Percentiles rank a stretch among this genome's conserved stretches.
phyloP scores from a whole-genome alignment of 2,113 vertebrate species.

The Gavialis gangeticus region DNA sequence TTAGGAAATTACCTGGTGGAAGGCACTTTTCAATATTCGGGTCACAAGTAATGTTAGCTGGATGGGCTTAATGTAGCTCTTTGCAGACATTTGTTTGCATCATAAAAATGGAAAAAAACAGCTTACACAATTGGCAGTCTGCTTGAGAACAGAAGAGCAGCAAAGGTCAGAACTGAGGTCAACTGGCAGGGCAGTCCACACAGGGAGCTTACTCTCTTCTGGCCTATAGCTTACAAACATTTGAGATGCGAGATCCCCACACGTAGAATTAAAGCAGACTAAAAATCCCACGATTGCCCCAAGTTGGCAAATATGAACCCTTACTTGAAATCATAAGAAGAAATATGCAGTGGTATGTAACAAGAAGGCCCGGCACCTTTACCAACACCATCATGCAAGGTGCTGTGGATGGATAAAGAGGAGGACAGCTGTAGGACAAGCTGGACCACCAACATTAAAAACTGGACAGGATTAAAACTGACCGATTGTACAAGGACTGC shows the following conservation, averaged over 20 bases:
- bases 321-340: too few relatives aligned
- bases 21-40: background rate
- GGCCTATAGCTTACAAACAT: background rate
- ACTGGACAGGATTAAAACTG: too few relatives aligned
- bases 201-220: background rate
- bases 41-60: rapidly evolving
- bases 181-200: background rate
- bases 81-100: background rate
- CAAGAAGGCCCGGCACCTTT: too few relatives aligned
- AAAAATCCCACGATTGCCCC: background rate
- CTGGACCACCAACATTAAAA: too few relatives aligned
- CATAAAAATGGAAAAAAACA: background rate
- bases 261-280: background rate
- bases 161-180: background rate
- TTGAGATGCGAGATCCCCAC: background rate
- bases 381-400: too few relatives aligned
- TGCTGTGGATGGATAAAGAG: too few relatives aligned
- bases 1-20: background rate
- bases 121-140: slow-evolving; percentile 9
- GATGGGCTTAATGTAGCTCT: rapidly evolving
- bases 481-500: too few relatives aligned
- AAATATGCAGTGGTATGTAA: too few relatives aligned
- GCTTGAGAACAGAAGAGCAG: slow-evolving; percentile 5
- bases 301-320: too few relatives aligned
- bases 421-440: too few relatives aligned